These are phyloP conservation scores for Hesperophylax magnus DNA, from an alignment of 1,140 invertebrate species.

Conservation along the genomic window DNA sequence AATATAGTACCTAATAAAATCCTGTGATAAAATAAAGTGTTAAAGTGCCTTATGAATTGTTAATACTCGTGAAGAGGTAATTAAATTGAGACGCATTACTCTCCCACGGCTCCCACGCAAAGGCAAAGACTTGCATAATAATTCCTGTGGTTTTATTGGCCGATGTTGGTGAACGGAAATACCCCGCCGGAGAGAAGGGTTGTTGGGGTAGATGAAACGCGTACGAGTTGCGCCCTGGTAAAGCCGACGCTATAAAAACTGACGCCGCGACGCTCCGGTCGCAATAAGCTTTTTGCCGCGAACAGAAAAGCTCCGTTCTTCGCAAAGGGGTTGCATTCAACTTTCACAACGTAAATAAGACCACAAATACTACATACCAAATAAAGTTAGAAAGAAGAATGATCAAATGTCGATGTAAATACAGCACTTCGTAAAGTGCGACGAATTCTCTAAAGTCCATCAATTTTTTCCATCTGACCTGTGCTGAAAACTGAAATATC, in stretches of 20 bases:
- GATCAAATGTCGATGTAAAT: conserved; percentile 6
- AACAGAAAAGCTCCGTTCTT: conserved; percentile 35
- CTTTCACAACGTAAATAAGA: background rate
- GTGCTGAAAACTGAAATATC: no score
- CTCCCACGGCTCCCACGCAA: background rate
- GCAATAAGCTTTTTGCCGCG: conserved; percentile 47
- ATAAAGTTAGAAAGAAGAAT: background rate
- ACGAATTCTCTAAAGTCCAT: background rate
- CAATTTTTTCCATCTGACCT: no score
- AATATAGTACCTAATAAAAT: no score
- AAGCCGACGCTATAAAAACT: conserved; percentile 50
- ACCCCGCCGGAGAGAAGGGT: conserved; percentile 10
- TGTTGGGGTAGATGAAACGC: conserved; percentile 42
- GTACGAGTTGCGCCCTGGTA: conserved; percentile 45
- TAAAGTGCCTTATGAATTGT: background rate
- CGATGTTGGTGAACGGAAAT: background rate
- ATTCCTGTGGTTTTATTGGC: conserved; percentile 22
- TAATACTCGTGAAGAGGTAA: background rate
- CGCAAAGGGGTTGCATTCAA: background rate
- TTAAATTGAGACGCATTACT: background rate
- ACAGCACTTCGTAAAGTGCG: background rate
- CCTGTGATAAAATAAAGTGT: background rate
- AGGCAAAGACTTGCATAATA: conserved; percentile 27
- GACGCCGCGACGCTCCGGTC: conserved; percentile 38
- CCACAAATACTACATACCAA: conserved; percentile 5